These are phyloP conservation scores for Dendrolimus pini DNA, from an alignment of 2,888 invertebrate species.

Conservation along the genomic window DNA sequence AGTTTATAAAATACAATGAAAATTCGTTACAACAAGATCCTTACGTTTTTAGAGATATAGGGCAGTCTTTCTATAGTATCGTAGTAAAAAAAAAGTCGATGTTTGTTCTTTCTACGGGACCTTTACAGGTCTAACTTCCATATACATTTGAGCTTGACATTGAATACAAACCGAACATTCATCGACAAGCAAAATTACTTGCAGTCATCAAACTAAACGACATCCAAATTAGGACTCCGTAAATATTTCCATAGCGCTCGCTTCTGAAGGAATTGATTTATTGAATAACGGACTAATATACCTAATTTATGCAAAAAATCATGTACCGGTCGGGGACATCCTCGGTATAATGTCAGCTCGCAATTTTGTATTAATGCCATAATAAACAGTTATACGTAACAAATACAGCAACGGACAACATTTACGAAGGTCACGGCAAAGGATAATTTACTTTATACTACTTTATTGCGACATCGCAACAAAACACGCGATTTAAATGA, in stretches of 20 bases:
- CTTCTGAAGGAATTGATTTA: constrained; percentile 33
- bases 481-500: constrained; percentile 46
- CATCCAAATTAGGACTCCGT: constrained; percentile 21
- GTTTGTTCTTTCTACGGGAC: too few relatives aligned
- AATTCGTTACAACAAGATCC: too few relatives aligned
- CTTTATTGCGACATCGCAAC: constrained; percentile 33
- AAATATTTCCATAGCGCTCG: constrained; percentile 24
- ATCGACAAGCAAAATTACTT: too few relatives aligned
- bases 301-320: constrained; percentile 60
- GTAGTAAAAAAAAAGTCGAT: too few relatives aligned
- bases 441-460: constrained; percentile 50
- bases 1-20: too few relatives aligned
- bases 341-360: constrained; percentile 41
- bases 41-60: too few relatives aligned
- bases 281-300: constrained; percentile 32
- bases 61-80: too few relatives aligned
- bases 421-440: constrained; percentile 54
- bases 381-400: constrained; percentile 44
- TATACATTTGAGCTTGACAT: too few relatives aligned
- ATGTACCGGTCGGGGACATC: constrained; percentile 64
- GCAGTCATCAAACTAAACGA: too few relatives aligned
- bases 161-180: too few relatives aligned
- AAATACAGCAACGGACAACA: constrained; percentile 30
- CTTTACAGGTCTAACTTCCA: too few relatives aligned
- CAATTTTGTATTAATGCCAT: constrained; percentile 44